Evolutionary conservation across 2,113 vertebrate genomes (phyloP).

Genomic region (Blennius ocellaris): DNA sequence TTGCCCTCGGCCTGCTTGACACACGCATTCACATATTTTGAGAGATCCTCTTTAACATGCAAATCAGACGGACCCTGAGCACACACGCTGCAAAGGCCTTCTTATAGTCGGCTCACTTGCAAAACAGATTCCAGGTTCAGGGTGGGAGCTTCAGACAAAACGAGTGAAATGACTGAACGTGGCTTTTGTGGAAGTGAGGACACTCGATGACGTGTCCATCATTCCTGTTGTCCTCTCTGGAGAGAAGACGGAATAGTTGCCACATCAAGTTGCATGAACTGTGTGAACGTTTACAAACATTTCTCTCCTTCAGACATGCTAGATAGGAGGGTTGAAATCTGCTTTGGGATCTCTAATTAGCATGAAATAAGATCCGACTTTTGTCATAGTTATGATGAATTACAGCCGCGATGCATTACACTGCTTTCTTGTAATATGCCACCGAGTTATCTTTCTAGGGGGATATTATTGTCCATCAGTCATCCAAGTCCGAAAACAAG

Average conservation of each 20-base stretch:
- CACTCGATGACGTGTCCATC: not conserved
- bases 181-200: slow-evolving; percentile 10
- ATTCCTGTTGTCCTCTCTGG: not conserved
- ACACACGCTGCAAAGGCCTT: slow-evolving; percentile 19
- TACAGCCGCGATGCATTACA: no score
- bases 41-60: slow-evolving; percentile 58
- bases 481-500: no score
- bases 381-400: no score
- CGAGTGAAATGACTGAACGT: slow-evolving; percentile 16
- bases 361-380: no score
- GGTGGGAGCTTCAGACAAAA: slow-evolving; percentile 16
- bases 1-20: slow-evolving; percentile 40
- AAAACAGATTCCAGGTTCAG: slow-evolving; percentile 10
- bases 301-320: slow-evolving; percentile 24
- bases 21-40: slow-evolving; percentile 49
- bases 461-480: no score
- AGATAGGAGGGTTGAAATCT: not conserved
- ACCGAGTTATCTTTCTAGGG: no score
- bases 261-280: slow-evolving; percentile 3
- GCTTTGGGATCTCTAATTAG: no score
- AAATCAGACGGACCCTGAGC: slow-evolving; percentile 43
- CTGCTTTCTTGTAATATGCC: no score
- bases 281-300: slow-evolving; percentile 11
- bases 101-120: not conserved
- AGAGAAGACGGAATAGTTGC: not conserved